Percentiles rank a stretch among this genome's conserved stretches.
phyloP scores from a whole-genome alignment of 2,797 vertebrate species.

The Platalea minor region DNA sequence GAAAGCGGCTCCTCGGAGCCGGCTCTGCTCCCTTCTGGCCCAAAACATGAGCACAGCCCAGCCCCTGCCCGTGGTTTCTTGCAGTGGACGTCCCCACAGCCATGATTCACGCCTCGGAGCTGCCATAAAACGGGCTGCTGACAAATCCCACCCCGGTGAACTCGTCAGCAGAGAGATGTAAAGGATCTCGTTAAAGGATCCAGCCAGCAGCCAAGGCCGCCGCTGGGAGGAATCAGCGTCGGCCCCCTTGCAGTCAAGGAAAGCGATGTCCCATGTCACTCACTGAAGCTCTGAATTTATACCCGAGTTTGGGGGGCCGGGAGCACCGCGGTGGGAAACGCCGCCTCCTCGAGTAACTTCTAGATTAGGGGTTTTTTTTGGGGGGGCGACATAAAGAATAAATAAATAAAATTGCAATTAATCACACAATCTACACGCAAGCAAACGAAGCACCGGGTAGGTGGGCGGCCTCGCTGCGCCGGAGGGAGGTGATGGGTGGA shows the following conservation, averaged over 20 bases:
- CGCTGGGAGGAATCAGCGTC: neutral
- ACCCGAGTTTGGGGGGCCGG: accelerated
- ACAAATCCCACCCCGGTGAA: too few relatives aligned
- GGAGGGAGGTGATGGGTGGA: neutral
- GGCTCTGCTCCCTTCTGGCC: neutral
- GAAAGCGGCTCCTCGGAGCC: accelerated
- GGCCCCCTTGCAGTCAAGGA: neutral
- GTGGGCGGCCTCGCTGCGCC: accelerated
- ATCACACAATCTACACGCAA: accelerated
- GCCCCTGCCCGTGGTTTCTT: accelerated
- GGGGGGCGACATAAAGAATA: neutral
- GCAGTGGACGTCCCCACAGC: accelerated
- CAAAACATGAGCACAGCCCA: accelerated
- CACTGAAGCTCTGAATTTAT: neutral
- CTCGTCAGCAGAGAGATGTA: neutral
- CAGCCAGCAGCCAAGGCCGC: neutral
- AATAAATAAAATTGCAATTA: neutral
- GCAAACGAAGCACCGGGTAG: accelerated
- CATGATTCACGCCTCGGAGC: accelerated
- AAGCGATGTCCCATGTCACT: accelerated
- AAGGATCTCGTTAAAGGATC: neutral
- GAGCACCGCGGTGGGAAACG: accelerated
- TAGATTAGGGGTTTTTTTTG: neutral
- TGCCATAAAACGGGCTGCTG: neutral
- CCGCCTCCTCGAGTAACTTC: neutral